Percentiles rank a stretch among this genome's conserved stretches.
Conservation (phyloP, 2,888 invertebrate genomes). For the Amphimallon solstitiale region DNA sequence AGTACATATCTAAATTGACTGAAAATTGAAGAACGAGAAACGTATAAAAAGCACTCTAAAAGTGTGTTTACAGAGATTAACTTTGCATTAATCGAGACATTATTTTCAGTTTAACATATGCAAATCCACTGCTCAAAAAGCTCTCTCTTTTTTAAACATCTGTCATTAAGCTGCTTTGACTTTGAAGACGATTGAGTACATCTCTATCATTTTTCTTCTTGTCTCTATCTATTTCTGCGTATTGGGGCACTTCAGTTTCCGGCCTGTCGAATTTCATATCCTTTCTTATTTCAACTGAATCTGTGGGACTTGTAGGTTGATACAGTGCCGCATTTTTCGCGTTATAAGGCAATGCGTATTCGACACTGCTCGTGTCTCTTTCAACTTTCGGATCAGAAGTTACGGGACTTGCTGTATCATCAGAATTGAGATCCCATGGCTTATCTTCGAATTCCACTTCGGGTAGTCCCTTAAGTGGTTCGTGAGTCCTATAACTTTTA, state of each 20-base stretch:
- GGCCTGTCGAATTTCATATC: constrained; percentile 7
- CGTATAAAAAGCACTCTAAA: too few relatives aligned
- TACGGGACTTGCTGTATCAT: constrained; percentile 28
- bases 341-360: constrained; percentile 32
- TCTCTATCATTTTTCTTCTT: constrained; percentile 48
- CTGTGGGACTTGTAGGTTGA: constrained; percentile 11
- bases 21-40: too few relatives aligned
- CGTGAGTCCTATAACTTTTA: constrained; percentile 83
- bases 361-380: constrained; percentile 31
- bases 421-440: constrained; percentile 76
- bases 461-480: constrained; percentile 79
- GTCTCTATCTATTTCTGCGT: constrained; percentile 46
- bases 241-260: constrained; percentile 28
- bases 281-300: not conserved
- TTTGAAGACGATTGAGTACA: constrained; percentile 42
- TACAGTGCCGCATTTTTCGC: constrained; percentile 10
- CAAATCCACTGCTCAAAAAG: not conserved
- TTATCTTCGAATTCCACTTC: constrained; percentile 83
- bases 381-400: constrained; percentile 35
- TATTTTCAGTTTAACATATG: not conserved
- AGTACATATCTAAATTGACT: too few relatives aligned
- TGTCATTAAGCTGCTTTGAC: constrained; percentile 58
- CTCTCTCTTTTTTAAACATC: constrained; percentile 52
- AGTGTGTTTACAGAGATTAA: not conserved
- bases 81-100: not conserved